Base-by-base conservation (phyloP, 2,797 vertebrate genomes). In the Rhinatrema bivittatum region DNA sequence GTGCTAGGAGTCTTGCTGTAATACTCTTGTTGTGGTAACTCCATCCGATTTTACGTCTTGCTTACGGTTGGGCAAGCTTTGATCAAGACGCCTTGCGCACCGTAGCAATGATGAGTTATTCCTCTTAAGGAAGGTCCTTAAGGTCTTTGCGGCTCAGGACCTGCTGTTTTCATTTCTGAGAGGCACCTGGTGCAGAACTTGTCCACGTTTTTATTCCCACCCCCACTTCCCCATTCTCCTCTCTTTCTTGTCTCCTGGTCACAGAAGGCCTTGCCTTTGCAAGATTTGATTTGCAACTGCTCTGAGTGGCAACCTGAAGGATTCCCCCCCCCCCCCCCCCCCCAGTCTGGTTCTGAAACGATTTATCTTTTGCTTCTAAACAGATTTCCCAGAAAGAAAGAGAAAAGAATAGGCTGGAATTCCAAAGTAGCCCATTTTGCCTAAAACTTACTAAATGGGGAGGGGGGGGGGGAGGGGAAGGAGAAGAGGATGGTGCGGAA, bases 361-460 rank as follows among this genome's bases (percentile, higher is more conserved):
- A 59, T 60, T 47, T 56, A 47, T 49, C 49, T 34, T 60, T 56
- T 36, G 49, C 38, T 63, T 60, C 1, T 21, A 23, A 35, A 54
- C 36, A 20, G 35, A 64, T 64, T 34, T 38, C 21, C 27, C 61
- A 43, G 54, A 16, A 31, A 42, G 50, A 14, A 62, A n/a, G n/a
- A n/a, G n/a, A n/a, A n/a, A n/a, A n/a, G n/a, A 56, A 25, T 64
- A 60, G 48, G 48, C 37, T 49, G 28, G 10, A 52, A 25, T 42
- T 62, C 39, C 53, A 55, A 63, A 61, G 39, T 52, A 50, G 41
- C 25, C 48, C 47, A 41, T 65, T 73, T 67, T 46, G 62, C 46
- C 48, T 32, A 51, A 72, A 79, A 67, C 38, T 56, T 68, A 49
- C 50, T 53, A 64, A 64, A 68, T 56, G 47, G 34, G 51, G 33